Conservation (phyloP, 2,113 vertebrate genomes). For the Uropsilus gracilis region DNA sequence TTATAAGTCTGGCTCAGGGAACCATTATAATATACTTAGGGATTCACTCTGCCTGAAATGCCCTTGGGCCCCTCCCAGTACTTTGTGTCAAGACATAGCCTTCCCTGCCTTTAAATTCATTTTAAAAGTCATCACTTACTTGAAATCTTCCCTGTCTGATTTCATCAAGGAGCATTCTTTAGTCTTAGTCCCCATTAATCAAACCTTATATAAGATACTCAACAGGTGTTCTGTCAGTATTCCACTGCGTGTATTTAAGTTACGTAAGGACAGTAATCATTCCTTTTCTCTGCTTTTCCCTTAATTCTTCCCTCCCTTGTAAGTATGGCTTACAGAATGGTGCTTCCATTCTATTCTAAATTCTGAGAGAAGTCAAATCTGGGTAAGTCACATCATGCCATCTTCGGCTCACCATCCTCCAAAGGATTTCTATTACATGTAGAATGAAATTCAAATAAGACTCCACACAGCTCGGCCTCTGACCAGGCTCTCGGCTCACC, state of each 20-base stretch:
- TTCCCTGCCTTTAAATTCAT: not conserved
- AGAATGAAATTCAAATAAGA: not conserved
- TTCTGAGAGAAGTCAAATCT: not conserved
- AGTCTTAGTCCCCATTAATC: not conserved
- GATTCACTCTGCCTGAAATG: slow-evolving; percentile 49
- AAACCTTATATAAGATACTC: not conserved
- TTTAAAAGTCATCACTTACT: slow-evolving; percentile 22
- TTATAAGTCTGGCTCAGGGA: slow-evolving; percentile 47
- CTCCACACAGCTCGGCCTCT: not conserved
- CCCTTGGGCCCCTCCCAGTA: not conserved
- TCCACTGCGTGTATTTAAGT: not conserved
- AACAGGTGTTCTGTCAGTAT: not conserved
- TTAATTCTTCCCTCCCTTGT: not conserved
- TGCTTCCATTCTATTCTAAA: too few relatives aligned
- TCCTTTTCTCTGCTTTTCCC: not conserved
- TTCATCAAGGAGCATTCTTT: slow-evolving; percentile 16
- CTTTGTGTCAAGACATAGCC: slow-evolving; percentile 10
- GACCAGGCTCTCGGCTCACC: not conserved
- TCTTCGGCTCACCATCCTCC: not conserved
- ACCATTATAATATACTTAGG: not conserved
- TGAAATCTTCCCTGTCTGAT: slow-evolving; percentile 6
- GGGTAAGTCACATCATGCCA: not conserved
- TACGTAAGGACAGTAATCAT: not conserved
- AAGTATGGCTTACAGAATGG: not conserved
- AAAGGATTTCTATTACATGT: not conserved